phyloP scores from a whole-genome alignment of 1,140 invertebrate genomes.

The Ostrea denselamellosa region DNA sequence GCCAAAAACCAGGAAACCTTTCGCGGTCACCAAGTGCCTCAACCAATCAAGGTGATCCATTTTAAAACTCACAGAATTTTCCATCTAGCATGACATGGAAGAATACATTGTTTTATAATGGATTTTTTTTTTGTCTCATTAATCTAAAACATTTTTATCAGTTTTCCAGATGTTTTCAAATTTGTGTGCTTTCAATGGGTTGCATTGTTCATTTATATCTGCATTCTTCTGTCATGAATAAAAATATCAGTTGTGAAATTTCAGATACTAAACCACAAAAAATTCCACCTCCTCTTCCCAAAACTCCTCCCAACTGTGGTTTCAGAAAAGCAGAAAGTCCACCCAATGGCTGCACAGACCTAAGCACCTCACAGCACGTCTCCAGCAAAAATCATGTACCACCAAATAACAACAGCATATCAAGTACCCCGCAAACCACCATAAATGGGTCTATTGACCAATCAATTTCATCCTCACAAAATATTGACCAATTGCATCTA shows the following conservation, averaged over 20 bases:
- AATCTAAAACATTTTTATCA: neutral
- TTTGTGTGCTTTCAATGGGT: neutral
- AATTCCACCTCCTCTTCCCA: slow-evolving; percentile 49
- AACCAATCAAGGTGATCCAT: neutral
- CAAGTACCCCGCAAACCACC: neutral
- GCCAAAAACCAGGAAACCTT: slow-evolving; percentile 51
- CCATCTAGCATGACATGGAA: neutral
- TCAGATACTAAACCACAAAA: slow-evolving; percentile 36
- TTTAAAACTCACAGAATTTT: neutral
- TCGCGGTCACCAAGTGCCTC: neutral
- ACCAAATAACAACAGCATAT: slow-evolving; percentile 28
- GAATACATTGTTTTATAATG: neutral
- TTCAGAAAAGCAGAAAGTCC: slow-evolving; percentile 26
- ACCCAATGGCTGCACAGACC: slow-evolving; percentile 21
- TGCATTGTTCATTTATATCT: neutral
- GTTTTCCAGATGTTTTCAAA: neutral
- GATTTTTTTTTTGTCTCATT: neutral
- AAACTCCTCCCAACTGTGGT: slow-evolving; percentile 46
- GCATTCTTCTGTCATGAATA: too few species aligned
- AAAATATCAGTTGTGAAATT: neutral
- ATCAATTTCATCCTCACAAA: slow-evolving; percentile 25
- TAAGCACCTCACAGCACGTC: slow-evolving; percentile 28
- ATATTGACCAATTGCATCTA: slow-evolving; percentile 5
- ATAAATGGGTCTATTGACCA: neutral
- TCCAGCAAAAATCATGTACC: slow-evolving; percentile 13